A percentile compares a stretch with the other conserved stretches of the same genome.
Conservation (phyloP, 2,113 vertebrate species). For the Anser cygnoides region DNA sequence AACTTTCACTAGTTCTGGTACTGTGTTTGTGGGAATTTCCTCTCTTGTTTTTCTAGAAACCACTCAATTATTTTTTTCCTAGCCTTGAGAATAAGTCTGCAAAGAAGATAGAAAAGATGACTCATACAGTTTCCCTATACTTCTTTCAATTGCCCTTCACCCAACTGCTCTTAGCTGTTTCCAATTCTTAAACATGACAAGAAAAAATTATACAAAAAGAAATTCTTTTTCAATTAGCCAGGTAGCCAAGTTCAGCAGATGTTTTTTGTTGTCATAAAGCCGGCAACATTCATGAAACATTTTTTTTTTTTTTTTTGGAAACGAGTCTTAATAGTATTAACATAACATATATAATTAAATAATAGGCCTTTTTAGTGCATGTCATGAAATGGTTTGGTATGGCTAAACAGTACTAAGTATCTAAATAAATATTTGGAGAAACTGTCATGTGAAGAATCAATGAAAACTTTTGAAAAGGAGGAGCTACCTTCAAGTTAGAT, state of each 20-base stretch:
- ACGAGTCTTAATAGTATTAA: neutral
- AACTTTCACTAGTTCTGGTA: neutral
- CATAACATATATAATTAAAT: neutral
- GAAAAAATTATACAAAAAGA: neutral
- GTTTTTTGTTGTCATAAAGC: slow-evolving; percentile 26
- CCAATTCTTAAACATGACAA: neutral
- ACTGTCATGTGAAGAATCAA: neutral
- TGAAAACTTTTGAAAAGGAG: neutral
- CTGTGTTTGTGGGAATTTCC: neutral
- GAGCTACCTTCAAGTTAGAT: neutral
- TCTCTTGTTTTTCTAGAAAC: neutral
- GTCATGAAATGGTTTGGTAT: neutral
- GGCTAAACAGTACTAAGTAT: neutral
- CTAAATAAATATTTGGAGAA: neutral
- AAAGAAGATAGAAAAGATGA: neutral
- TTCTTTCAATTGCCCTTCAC: neutral
- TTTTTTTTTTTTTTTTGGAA: neutral
- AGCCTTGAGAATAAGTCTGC: neutral
- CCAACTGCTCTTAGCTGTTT: neutral
- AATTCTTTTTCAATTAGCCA: neutral
- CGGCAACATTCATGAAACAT: neutral
- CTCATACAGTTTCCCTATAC: neutral
- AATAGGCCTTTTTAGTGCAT: neutral
- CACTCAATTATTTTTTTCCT: neutral
- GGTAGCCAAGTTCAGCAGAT: slow-evolving; percentile 43